phyloP scores from a whole-genome alignment of 2,888 invertebrate genomes.

The Microplitis deprimator region DNA sequence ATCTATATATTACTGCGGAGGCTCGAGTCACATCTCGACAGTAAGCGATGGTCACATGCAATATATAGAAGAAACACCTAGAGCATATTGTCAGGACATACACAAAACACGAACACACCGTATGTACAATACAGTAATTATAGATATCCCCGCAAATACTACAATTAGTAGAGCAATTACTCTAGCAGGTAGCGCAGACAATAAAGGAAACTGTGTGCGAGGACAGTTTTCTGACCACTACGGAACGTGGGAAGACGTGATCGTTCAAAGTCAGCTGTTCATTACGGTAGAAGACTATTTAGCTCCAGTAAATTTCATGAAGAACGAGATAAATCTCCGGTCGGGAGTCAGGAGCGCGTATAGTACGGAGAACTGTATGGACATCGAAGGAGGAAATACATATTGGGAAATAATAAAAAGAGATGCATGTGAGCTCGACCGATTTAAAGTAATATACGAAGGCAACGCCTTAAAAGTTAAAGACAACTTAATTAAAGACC shows the following conservation, averaged over 20 bases:
- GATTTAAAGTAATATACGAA: slow-evolving; percentile 27
- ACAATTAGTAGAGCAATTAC: neutral
- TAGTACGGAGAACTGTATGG: slow-evolving; percentile 26
- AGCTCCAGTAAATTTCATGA: slow-evolving; percentile 31
- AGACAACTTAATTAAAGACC: neutral
- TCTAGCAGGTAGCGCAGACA: neutral
- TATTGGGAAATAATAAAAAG: slow-evolving; percentile 35
- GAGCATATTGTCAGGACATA: slow-evolving; percentile 11
- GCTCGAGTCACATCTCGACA: slow-evolving; percentile 23
- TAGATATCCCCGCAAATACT: neutral
- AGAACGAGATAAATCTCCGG: slow-evolving; percentile 31
- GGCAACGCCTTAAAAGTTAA: slow-evolving; percentile 22
- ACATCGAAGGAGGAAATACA: slow-evolving; percentile 38
- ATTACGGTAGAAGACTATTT: slow-evolving; percentile 21
- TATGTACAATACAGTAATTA: neutral
- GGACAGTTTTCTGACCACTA: slow-evolving; percentile 28
- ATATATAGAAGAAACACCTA: slow-evolving; percentile 19
- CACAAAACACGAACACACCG: slow-evolving; percentile 19
- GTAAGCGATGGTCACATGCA: slow-evolving; percentile 15
- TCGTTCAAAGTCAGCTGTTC: slow-evolving; percentile 27
- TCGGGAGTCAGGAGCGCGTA: slow-evolving; percentile 39
- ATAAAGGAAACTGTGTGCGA: slow-evolving; percentile 17
- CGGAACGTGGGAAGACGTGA: slow-evolving; percentile 31
- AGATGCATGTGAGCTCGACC: slow-evolving; percentile 8
- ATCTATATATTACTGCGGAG: slow-evolving; percentile 26